A percentile compares a stretch with the other conserved stretches of the same genome.
Conservation (phyloP, 2,888 invertebrate genomes). For the Trachelus troglodyta region DNA sequence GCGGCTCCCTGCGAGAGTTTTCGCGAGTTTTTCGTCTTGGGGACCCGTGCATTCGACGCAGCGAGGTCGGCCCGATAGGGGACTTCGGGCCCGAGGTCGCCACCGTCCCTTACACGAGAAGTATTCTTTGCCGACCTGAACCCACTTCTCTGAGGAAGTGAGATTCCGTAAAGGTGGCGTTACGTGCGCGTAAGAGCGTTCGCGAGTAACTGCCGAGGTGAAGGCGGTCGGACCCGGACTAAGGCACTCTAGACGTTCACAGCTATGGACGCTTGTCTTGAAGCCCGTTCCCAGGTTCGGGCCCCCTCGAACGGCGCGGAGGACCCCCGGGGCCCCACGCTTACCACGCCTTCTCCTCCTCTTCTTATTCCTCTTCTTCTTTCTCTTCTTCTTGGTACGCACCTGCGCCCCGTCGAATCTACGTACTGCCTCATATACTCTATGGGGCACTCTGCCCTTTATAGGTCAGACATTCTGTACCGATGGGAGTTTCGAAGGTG, state of each 20-base stretch:
- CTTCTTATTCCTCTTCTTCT: slow-evolving; percentile 20
- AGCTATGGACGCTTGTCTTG: not conserved
- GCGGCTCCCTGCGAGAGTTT: slow-evolving; percentile 41
- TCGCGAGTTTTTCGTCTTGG: slow-evolving; percentile 29
- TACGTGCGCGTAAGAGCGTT: not conserved
- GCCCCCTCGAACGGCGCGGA: not conserved
- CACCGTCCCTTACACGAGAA: not conserved
- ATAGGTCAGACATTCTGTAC: slow-evolving; percentile 34
- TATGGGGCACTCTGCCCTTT: slow-evolving; percentile 25
- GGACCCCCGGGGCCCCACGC: not conserved
- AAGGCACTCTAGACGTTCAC: slow-evolving; percentile 32
- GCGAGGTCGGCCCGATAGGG: slow-evolving; percentile 6
- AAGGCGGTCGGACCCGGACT: slow-evolving; percentile 59
- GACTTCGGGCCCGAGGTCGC: not conserved
- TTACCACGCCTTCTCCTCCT: slow-evolving; percentile 6
- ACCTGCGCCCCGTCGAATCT: slow-evolving; percentile 21
- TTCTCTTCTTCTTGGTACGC: slow-evolving; percentile 32
- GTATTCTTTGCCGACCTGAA: not conserved
- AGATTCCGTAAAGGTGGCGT: not conserved
- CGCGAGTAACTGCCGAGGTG: slow-evolving; percentile 27
- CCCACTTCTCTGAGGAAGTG: not conserved
- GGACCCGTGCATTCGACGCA: slow-evolving; percentile 6
- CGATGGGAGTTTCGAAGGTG: not conserved
- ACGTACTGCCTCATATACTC: not conserved
- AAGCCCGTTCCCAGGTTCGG: slow-evolving; percentile 2